Evolutionary conservation across 2,113 vertebrate genomes (phyloP).

Genomic region (Carassius auratus): DNA sequence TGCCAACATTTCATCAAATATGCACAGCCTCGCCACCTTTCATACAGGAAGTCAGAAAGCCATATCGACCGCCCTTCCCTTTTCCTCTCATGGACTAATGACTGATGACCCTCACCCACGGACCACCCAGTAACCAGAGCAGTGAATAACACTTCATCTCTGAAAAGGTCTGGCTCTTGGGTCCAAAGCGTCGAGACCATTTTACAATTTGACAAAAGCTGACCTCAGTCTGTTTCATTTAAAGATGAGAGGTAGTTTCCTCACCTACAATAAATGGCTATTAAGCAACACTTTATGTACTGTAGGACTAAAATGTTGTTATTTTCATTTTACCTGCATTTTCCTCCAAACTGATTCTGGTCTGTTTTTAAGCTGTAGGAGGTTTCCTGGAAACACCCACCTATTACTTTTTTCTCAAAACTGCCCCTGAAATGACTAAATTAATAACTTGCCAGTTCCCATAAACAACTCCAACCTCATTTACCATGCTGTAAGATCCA

Average conservation of each 20-base stretch:
- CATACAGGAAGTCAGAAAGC: constrained; percentile 20
- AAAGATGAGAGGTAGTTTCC: not conserved
- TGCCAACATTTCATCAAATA: constrained; percentile 23
- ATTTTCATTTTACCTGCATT: too few relatives aligned
- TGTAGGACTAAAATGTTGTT: too few relatives aligned
- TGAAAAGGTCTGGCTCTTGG: constrained; percentile 31
- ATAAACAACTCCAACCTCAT: not conserved
- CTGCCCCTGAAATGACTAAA: not conserved
- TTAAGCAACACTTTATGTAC: too few relatives aligned
- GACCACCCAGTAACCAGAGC: constrained; percentile 12
- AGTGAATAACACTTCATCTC: constrained; percentile 25
- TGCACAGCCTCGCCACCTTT: not conserved
- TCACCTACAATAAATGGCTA: too few relatives aligned
- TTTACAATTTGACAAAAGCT: constrained; percentile 26
- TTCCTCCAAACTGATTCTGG: too few relatives aligned
- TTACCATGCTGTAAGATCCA: not conserved
- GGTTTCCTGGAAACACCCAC: not conserved
- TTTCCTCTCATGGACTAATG: constrained; percentile 22
- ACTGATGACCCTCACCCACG: constrained; percentile 36
- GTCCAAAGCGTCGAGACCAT: constrained; percentile 40
- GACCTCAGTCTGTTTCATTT: not conserved
- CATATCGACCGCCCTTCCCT: constrained; percentile 20
- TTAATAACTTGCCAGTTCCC: not conserved
- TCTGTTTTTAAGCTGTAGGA: not conserved
- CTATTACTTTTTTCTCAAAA: not conserved